These are phyloP conservation scores for Arctocebus calabarensis DNA, from an alignment of 2,797 vertebrate genomes.

Conservation along the genomic window DNA sequence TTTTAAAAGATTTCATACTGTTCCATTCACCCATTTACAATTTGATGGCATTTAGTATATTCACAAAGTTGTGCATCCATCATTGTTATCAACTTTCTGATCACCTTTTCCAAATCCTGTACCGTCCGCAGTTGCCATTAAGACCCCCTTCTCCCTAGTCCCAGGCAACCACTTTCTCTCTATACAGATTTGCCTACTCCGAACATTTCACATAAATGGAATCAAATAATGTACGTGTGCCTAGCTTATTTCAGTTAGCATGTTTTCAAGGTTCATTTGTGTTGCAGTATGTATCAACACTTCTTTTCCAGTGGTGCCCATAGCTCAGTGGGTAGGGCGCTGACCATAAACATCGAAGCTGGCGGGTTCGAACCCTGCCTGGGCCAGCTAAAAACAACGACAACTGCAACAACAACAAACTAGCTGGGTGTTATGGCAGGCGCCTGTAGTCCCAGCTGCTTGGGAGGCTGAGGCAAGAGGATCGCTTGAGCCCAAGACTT, in stretches of 20 bases:
- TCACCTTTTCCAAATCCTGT: background rate
- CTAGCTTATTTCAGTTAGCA: background rate
- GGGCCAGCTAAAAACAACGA: too few species aligned
- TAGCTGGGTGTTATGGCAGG: too few species aligned
- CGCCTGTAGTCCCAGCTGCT: too few species aligned
- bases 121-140: background rate
- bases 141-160: background rate
- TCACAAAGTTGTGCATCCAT: background rate
- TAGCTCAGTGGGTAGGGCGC: too few species aligned
- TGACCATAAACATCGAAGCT: too few species aligned
- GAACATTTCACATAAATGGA: constrained; percentile 1
- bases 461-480: too few species aligned
- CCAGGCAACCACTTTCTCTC: background rate
- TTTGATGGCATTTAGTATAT: background rate
- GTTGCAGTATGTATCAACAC: background rate
- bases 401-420: too few species aligned
- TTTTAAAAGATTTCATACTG: background rate
- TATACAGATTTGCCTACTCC: background rate
- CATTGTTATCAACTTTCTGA: background rate
- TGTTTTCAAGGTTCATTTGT: background rate
- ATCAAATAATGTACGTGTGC: background rate
- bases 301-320: background rate
- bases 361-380: too few species aligned
- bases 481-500: too few species aligned
- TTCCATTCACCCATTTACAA: background rate